Percentiles rank a stretch among this genome's conserved stretches.
Conservation (phyloP, 2,797 vertebrate species). For the Poeciliopsis paucimaculata region DNA sequence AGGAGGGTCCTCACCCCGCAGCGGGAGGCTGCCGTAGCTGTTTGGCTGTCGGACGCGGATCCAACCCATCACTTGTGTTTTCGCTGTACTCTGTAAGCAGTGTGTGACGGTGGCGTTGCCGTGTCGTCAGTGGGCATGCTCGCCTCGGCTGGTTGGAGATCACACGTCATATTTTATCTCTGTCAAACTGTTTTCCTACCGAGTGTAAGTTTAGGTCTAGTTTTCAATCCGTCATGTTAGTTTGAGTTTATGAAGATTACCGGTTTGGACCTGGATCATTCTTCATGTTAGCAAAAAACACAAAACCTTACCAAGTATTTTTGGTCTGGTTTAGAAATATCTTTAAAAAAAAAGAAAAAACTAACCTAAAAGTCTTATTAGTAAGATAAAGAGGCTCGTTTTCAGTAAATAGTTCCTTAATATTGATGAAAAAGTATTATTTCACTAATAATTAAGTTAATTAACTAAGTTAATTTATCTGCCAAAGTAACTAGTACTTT, state of each 20-base stretch:
- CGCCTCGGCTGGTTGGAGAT: slow-evolving; percentile 67
- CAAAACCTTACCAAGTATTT: no score
- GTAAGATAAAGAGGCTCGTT: no score
- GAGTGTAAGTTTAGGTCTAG: not conserved
- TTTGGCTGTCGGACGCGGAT: slow-evolving; percentile 73
- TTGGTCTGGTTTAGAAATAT: no score
- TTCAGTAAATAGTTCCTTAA: no score
- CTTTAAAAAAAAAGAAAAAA: no score
- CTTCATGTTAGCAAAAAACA: slow-evolving; percentile 45
- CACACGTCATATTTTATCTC: slow-evolving; percentile 54
- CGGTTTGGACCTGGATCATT: slow-evolving; percentile 47
- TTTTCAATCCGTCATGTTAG: slow-evolving; percentile 22
- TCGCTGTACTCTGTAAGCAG: slow-evolving; percentile 77
- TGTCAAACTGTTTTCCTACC: slow-evolving; percentile 27
- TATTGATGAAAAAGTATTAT: no score
- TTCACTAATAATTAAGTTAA: no score
- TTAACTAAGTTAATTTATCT: no score
- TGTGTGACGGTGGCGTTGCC: slow-evolving; percentile 77
- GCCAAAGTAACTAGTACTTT: no score
- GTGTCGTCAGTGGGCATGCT: slow-evolving; percentile 83
- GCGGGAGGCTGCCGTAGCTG: slow-evolving; percentile 65
- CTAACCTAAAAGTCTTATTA: no score
- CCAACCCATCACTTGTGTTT: slow-evolving; percentile 78
- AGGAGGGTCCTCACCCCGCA: slow-evolving; percentile 66
- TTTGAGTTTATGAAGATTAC: slow-evolving; percentile 12